Base-by-base conservation (phyloP, 2,888 invertebrate species). In the Chymomyza fuscimana region DNA sequence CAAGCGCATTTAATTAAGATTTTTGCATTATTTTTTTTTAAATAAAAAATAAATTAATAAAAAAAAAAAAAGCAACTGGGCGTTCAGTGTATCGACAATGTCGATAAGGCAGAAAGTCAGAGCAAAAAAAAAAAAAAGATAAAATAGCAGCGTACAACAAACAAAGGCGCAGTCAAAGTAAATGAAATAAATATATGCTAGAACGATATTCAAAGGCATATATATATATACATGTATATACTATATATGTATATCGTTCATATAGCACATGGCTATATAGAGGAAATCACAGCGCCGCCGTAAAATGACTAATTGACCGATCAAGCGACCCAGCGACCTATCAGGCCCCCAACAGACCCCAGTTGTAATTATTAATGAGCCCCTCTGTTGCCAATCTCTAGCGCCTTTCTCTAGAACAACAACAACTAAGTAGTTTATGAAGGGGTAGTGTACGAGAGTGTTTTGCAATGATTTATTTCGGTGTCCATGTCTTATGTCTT, bases 1-100 rank as follows among this genome's bases (percentile, higher is more conserved):
- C 69, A 72, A 68, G 68, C 68, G 72, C 70, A 80, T 72, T 81
- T 79, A 81, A 81, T 80, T 77, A 80, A 81, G 80, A 77, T 77
- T 72, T 76, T 25, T 71, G 63, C 58, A 58, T 70, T 67, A 69
- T 65, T 50, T 67, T 65, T 67, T 65, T 67, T 29, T 66, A 63
- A 72, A 29, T 54, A 63, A 15, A 19, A 25, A 63, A 29, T 32
- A 67, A 40, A 67, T 52, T 29, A 36, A 51, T 19, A 29, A 58
- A 61, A 61, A 59, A 46, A 46, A 2, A 12, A 46, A 46, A 46
- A 46, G 12, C 40, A 32, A 7, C 32, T 5, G 32, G 7, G 1
- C 9, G 32, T 32, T 32, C 32, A 32, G 6, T 32, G 62, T 69
- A 76, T 67, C 40, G 40, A 46, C 40, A 46, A 10, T 51, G 62